A percentile compares a stretch with the other conserved stretches of the same genome.
Evolutionary conservation across 2,888 invertebrate genomes (phyloP).

Genomic region (Ecdyonurus torrentis): DNA sequence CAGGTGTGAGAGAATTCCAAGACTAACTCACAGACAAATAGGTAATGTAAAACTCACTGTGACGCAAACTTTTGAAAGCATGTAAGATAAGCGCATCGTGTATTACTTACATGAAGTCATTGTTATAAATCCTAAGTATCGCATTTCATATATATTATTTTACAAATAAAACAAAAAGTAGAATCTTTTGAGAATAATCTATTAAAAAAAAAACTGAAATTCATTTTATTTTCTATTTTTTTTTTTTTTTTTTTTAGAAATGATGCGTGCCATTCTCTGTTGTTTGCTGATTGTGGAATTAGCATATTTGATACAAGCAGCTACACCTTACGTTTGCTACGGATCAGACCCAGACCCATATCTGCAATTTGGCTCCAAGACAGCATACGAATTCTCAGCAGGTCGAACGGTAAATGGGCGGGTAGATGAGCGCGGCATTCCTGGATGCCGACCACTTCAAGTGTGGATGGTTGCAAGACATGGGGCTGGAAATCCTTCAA

Average conservation of each 20-base stretch:
- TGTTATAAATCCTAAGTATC: no score
- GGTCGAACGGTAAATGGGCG: not conserved
- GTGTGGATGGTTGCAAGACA: slow-evolving; percentile 56
- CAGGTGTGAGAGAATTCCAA: not conserved
- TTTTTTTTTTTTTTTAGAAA: not conserved
- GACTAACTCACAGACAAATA: not conserved
- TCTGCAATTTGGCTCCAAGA: slow-evolving; percentile 52
- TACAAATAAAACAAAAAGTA: not conserved
- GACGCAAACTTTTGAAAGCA: no score
- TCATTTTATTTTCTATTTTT: not conserved
- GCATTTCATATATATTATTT: no score
- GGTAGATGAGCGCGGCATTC: slow-evolving; percentile 13
- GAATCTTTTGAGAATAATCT: not conserved
- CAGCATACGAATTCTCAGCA: slow-evolving; percentile 49
- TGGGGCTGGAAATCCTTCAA: slow-evolving; percentile 48
- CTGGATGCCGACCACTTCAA: slow-evolving; percentile 53
- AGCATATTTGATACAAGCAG: slow-evolving; percentile 16
- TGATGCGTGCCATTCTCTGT: not conserved
- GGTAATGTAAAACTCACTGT: no score
- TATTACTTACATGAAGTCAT: no score
- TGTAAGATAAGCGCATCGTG: no score
- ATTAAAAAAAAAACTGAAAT: not conserved
- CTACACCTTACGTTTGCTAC: slow-evolving; percentile 31
- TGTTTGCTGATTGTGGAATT: slow-evolving; percentile 9
- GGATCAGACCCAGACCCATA: slow-evolving; percentile 43